Conservation (phyloP, 2,113 vertebrate genomes). For the Terrapene triunguis region DNA sequence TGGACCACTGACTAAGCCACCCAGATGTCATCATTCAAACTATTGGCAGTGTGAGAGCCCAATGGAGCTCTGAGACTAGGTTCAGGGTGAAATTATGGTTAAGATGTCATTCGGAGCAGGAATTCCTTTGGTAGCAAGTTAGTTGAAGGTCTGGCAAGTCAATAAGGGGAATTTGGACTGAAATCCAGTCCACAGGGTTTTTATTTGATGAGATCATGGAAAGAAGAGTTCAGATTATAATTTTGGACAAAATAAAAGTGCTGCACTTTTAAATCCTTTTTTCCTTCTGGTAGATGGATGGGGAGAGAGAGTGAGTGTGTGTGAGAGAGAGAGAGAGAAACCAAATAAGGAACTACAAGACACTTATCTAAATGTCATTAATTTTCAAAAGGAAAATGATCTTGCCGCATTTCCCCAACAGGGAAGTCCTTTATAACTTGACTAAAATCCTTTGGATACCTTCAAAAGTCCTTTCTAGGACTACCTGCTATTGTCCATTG, state of each 20-base stretch:
- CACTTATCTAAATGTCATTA: neutral
- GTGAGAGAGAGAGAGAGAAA: neutral
- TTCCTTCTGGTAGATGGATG: neutral
- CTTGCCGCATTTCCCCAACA: neutral
- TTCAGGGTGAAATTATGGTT: neutral
- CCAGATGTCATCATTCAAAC: neutral
- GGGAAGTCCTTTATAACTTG: neutral
- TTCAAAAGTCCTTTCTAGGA: neutral
- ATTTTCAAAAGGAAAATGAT: neutral
- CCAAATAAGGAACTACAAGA: neutral
- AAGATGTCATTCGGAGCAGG: neutral
- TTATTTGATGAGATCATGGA: neutral
- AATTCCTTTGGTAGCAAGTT: neutral
- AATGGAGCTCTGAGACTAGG: neutral
- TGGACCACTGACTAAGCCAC: neutral
- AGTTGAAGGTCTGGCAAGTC: neutral
- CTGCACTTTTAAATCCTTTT: neutral
- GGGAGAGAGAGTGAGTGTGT: too few species aligned
- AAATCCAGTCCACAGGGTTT: neutral
- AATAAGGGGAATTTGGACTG: neutral
- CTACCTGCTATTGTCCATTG: neutral
- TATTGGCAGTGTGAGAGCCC: neutral
- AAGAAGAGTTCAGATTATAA: neutral
- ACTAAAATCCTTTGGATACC: neutral
- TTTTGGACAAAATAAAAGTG: neutral